Evolutionary conservation across 2,888 invertebrate species (phyloP), one percentile per base, ranked within the genome.

Genomic region (Byasa hedistus): DNA sequence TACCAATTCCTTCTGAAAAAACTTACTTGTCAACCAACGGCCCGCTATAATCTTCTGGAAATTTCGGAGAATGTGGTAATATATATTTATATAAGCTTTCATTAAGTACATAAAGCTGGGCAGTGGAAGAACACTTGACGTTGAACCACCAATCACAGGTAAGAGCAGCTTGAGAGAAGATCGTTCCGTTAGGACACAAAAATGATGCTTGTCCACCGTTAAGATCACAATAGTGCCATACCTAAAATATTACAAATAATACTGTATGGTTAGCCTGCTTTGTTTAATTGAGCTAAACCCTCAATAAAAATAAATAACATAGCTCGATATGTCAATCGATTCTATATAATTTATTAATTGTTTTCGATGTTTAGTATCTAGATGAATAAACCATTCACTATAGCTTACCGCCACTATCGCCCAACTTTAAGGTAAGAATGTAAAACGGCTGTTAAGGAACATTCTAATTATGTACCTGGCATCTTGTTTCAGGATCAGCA

Each of bases 91-190:
- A 97, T 3, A 97, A 93, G 69, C 97, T 94, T 84, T 97, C 97
- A 76, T 97, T 97, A 5, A 97, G 91, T 3, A 97, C 97, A 83
- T 97, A 97, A 0, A 96, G 93, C 82, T 97, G 97, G 0, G 96
- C 91, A 0, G 97, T 97, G 19, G 95, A 94, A 32, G 96, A 94
- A 82, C 97, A 97, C 76, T 96, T 95, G 0, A 97, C 97, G 81
- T 97, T 97, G 86, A 96, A 97, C 97, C 97, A 97, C 97, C 97
- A 97, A 83, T 97, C 97, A 79, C 97, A 97, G 0, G 97, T 97
- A 56, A 97, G 87, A 0, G 95, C 96, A 19, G 96, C 96, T 91
- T 97, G 97, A 72, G 96, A 97, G 89, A 97, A 97, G 79, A 97
- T 96, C 3, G 97, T 97, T 51, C 97, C 97, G 82, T 97, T 97